Percentiles rank a stretch among this genome's conserved stretches.
phyloP scores from a whole-genome alignment of 2,113 vertebrate genomes.

The Heptranchias perlo region DNA sequence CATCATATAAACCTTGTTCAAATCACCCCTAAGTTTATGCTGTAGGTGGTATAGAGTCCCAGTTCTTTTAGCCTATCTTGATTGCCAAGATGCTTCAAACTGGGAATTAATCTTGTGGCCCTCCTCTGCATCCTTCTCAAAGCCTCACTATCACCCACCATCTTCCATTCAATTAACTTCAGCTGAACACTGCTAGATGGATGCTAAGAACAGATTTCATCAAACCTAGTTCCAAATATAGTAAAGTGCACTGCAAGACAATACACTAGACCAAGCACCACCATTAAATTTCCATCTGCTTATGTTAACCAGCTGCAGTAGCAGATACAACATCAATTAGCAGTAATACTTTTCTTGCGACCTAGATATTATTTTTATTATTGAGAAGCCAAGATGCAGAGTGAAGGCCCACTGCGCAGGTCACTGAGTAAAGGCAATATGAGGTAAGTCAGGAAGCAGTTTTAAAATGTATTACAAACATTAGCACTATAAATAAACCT shows the following conservation, averaged over 20 bases:
- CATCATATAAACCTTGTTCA: neutral
- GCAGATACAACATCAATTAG: neutral
- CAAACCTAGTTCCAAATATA: neutral
- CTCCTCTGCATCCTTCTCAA: neutral
- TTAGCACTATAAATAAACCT: neutral
- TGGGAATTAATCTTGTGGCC: neutral
- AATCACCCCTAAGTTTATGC: neutral
- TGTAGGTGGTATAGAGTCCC: neutral
- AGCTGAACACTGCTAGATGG: neutral
- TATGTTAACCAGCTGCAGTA: neutral
- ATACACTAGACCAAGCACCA: neutral
- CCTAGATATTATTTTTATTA: neutral
- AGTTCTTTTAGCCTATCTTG: neutral
- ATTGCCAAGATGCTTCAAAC: neutral
- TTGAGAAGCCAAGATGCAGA: neutral
- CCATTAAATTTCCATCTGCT: neutral
- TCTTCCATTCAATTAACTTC: neutral
- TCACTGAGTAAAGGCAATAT: neutral
- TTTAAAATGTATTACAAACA: neutral
- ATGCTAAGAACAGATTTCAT: neutral
- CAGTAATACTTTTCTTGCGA: neutral
- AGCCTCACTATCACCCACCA: neutral
- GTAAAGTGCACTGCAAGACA: neutral
- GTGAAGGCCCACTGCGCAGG: neutral
- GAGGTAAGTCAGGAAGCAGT: neutral